These are phyloP conservation scores for Junonia oenone DNA, from an alignment of 2,888 invertebrate species.

Conservation along the genomic window DNA sequence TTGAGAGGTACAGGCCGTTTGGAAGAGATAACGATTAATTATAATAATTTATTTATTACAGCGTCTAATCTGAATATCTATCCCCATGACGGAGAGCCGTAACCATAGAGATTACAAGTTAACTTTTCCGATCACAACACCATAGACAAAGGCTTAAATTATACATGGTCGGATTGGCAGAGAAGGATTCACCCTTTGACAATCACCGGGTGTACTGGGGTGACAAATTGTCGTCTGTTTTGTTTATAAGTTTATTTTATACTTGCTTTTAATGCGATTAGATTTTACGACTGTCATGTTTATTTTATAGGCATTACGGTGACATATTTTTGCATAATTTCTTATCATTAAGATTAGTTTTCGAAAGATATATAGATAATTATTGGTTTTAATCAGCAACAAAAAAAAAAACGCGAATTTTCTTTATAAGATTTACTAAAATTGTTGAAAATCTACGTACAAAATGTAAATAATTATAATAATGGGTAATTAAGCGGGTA, in stretches of 20 bases:
- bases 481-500: conserved; percentile 37
- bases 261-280: conserved; percentile 14
- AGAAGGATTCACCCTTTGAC: conserved; percentile 59
- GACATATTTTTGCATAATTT: neutral
- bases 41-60: neutral
- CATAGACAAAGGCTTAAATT: conserved; percentile 74
- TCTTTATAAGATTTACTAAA: too few species aligned
- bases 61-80: conserved; percentile 16
- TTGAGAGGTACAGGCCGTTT: conserved; percentile 2
- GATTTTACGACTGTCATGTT: neutral
- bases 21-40: conserved; percentile 1
- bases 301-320: neutral
- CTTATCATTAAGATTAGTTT: too few species aligned
- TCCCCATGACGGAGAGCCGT: conserved; percentile 33
- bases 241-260: conserved; percentile 34
- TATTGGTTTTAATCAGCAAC: too few species aligned
- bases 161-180: conserved; percentile 63
- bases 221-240: conserved; percentile 64
- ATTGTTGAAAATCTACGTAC: neutral
- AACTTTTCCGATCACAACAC: conserved; percentile 75
- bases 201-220: conserved; percentile 49
- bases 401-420: too few species aligned
- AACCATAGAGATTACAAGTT: conserved; percentile 71
- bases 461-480: conserved; percentile 32
- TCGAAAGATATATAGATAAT: too few species aligned